These are phyloP conservation scores for Melanerpes aurifrons DNA, from an alignment of 2,113 vertebrate genomes.

Conservation along the genomic window DNA sequence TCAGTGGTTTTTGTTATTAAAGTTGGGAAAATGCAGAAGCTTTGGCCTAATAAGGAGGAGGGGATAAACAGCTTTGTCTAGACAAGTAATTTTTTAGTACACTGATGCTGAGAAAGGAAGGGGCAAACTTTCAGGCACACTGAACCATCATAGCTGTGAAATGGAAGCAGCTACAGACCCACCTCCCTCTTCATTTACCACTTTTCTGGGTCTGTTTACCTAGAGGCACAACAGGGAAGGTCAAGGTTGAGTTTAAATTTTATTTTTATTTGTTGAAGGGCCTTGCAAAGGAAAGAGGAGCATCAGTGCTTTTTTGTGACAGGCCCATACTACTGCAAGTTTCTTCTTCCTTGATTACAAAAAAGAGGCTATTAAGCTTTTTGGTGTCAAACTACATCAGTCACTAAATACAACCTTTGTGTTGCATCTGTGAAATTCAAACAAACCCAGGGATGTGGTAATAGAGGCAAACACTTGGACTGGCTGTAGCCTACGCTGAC, in stretches of 20 bases:
- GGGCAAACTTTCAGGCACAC: neutral
- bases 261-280: neutral
- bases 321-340: neutral
- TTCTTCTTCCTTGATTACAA: neutral
- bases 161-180: neutral
- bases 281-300: neutral
- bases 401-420: conserved; percentile 53
- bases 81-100: neutral
- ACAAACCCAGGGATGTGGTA: conserved; percentile 6
- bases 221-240: neutral
- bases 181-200: neutral
- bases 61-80: neutral
- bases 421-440: conserved; percentile 36
- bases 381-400: neutral
- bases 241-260: neutral
- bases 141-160: neutral
- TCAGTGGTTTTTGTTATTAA: neutral
- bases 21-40: neutral
- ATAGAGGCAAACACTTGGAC: neutral
- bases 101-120: neutral
- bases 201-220: neutral
- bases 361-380: neutral
- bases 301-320: neutral
- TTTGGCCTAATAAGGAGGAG: neutral
- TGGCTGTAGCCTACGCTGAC: neutral